A percentile compares a stretch with the other conserved stretches of the same genome.
These are phyloP conservation scores for Baronia brevicornis DNA, from an alignment of 2,888 invertebrate species.

Conservation along the genomic window DNA sequence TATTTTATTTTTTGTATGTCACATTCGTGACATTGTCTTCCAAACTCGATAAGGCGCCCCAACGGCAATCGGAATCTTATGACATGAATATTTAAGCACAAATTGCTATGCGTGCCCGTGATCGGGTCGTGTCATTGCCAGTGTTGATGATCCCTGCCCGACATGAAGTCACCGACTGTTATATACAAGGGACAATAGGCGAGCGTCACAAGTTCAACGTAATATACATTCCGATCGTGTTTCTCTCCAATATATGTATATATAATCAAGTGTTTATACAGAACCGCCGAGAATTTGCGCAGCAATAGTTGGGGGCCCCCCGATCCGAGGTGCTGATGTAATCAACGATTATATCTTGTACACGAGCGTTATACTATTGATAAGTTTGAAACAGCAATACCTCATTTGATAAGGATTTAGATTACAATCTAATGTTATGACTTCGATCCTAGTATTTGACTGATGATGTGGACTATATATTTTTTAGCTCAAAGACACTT, in stretches of 20 bases:
- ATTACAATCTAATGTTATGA: too few relatives aligned
- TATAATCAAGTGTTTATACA: slow-evolving; percentile 56
- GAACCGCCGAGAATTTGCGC: slow-evolving; percentile 60
- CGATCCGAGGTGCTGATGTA: slow-evolving; percentile 45
- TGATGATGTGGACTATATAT: too few relatives aligned
- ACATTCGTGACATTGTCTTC: slow-evolving; percentile 17
- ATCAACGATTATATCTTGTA: slow-evolving; percentile 25
- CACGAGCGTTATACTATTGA: slow-evolving; percentile 13
- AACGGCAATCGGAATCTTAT: slow-evolving; percentile 18
- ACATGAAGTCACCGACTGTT: slow-evolving; percentile 55
- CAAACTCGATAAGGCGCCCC: slow-evolving; percentile 12
- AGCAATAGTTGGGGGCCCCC: slow-evolving; percentile 33
- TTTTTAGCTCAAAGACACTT: too few relatives aligned
- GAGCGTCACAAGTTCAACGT: slow-evolving; percentile 42
- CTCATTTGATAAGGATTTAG: too few relatives aligned
- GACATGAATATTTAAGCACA: slow-evolving; percentile 15
- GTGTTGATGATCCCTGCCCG: slow-evolving; percentile 39
- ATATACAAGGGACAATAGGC: slow-evolving; percentile 38
- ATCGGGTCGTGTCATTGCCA: slow-evolving; percentile 45
- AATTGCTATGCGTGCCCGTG: slow-evolving; percentile 24
- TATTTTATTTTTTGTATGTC: too few relatives aligned
- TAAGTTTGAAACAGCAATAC: neutral
- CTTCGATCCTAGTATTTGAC: too few relatives aligned
- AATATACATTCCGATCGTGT: slow-evolving; percentile 47
- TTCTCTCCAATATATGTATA: slow-evolving; percentile 36